A percentile compares a stretch with the other conserved stretches of the same genome.
phyloP scores from a whole-genome alignment of 2,797 vertebrate species.

The Dendrocincla tyrannina region DNA sequence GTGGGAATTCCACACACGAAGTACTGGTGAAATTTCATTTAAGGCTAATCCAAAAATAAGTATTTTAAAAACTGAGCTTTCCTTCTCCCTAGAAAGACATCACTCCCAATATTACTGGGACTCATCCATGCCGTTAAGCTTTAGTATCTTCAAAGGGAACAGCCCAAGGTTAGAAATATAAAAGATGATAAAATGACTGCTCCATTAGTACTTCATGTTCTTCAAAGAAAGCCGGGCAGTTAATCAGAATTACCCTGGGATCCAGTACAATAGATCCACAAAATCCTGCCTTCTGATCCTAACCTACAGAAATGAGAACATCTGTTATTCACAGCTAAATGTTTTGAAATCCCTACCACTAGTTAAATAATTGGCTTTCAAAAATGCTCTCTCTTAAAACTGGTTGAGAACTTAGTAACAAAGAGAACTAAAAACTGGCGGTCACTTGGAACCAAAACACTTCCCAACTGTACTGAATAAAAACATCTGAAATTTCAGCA shows the following conservation, averaged over 20 bases:
- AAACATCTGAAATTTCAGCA: not conserved
- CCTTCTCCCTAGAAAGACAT: not conserved
- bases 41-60: not conserved
- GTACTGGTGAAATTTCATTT: not conserved
- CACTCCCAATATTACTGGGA: not conserved
- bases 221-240: slow-evolving; percentile 1
- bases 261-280: not conserved
- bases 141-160: slow-evolving; percentile 16
- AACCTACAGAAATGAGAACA: slow-evolving; percentile 3
- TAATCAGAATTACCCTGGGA: slow-evolving; percentile 26
- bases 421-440: not conserved
- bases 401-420: not conserved
- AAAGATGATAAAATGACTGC: not conserved
- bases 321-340: not conserved
- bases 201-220: not conserved
- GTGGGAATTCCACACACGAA: not conserved
- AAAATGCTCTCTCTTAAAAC: not conserved
- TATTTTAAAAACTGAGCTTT: not conserved
- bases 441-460: not conserved
- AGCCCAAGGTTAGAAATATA: not conserved
- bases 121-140: not conserved
- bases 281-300: slow-evolving; percentile 5
- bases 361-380: not conserved
- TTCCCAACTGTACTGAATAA: not conserved
- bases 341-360: not conserved